phyloP scores from a whole-genome alignment of 2,797 vertebrate species.

The Atherinosoma microstoma region DNA sequence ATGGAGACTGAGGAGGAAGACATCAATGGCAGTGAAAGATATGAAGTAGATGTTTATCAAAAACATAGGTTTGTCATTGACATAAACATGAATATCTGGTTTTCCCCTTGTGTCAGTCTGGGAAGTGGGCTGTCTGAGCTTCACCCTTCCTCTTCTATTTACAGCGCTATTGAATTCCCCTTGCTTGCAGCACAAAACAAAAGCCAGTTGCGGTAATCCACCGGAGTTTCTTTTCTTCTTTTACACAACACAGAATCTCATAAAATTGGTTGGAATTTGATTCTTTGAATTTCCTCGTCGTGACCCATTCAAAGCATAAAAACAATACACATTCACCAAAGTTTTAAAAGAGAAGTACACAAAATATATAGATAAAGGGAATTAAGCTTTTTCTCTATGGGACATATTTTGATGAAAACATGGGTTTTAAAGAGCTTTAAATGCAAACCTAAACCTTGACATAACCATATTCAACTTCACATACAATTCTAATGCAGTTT shows the following conservation, averaged over 20 bases:
- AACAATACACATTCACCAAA: neutral
- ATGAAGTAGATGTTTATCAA: neutral
- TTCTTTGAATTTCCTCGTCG: neutral
- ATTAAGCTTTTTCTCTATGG: neutral
- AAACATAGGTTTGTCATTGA: too few species aligned
- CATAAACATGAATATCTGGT: neutral
- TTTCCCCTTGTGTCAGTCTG: neutral
- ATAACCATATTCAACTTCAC: neutral
- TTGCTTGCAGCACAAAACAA: neutral
- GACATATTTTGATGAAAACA: neutral
- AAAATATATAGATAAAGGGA: neutral
- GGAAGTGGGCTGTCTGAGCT: neutral
- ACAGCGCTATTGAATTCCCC: neutral
- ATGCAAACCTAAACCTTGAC: too few species aligned
- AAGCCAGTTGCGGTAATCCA: neutral
- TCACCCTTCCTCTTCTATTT: conserved; percentile 12
- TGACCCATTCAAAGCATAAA: conserved; percentile 12
- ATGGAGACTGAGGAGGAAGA: conserved; percentile 31
- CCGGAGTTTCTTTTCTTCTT: neutral
- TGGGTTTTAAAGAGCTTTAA: neutral
- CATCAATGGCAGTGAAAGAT: neutral
- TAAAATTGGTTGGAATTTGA: neutral
- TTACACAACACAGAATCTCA: neutral
- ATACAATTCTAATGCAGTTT: neutral
- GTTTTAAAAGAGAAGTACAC: neutral